Evolutionary conservation across 37 sponge, comb jelly and placozoan genomes (phyloP), one percentile per base, ranked within the genome.

Genomic region (Oscarella lobularis): DNA sequence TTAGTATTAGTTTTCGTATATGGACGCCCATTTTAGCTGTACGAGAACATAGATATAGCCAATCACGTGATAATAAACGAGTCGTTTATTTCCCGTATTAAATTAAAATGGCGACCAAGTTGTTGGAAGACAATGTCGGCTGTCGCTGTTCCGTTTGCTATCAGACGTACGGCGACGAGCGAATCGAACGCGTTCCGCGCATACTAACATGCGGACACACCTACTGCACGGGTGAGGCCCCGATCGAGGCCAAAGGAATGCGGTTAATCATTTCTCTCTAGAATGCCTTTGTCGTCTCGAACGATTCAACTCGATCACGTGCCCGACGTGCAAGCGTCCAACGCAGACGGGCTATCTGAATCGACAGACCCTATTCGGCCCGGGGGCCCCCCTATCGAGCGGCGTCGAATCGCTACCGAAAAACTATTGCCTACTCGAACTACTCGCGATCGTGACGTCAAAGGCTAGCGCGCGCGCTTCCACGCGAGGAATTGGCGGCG

Each of bases 121-220:
- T n/a, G n/a, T n/a, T n/a, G n/a, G n/a, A n/a, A n/a, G n/a, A n/a
- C n/a, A n/a, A n/a, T 48, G 60, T 48, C 20, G 60, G 60, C 60
- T 20, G 60, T 48, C 20, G 9, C 14, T 87, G 88, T 39, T 75
- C 88, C 60, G 69, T 87, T 66, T 87, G 88, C 75, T 87, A 55
- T 67, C 76, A 81, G 37, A 74, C 76, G 55, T 87, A 80, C 78
- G 76, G 73, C 73, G 85, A 83, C 75, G 73, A 41, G 41, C 77
- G 77, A 3, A 36, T 66, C 1, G 71, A 80, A 3, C 80, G 79
- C 35, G 76, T 87, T 38, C 88, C 88, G 29, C 34, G 88, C 36
- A 81, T 78, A 31, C 86, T 88, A 2, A 78, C 36, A 31, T 88
- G 88, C 73, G 88, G 88, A 6, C 88, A 88, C 76, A 84, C 88